Percentiles rank a stretch among this genome's conserved stretches.
Evolutionary conservation across 2,113 vertebrate genomes (phyloP).

Genomic region (Heterotis niloticus): DNA sequence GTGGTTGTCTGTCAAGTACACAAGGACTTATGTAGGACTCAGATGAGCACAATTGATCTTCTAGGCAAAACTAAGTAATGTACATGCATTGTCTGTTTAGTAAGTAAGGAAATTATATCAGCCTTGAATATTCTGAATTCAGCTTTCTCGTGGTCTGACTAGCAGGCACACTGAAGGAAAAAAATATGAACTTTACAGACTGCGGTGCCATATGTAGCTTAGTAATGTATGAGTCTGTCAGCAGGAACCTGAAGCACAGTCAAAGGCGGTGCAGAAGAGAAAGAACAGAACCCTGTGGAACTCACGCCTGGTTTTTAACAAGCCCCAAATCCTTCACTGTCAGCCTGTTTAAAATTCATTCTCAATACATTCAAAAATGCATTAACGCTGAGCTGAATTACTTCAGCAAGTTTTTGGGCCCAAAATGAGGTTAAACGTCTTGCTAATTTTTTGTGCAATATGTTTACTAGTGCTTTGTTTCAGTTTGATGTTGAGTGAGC

Average conservation of each 20-base stretch:
- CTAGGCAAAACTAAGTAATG: too few relatives aligned
- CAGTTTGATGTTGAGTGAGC: neutral
- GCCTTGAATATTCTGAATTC: neutral
- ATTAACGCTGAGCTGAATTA: constrained; percentile 15
- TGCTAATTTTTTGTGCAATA: neutral
- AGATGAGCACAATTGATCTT: neutral
- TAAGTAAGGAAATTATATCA: neutral
- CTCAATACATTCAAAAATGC: constrained; percentile 16
- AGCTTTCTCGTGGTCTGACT: neutral
- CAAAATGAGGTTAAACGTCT: constrained; percentile 1
- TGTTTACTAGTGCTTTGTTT: constrained; percentile 10
- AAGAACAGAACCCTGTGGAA: neutral
- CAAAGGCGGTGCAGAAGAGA: constrained; percentile 8
- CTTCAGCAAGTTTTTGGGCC: constrained; percentile 2
- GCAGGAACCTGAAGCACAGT: neutral
- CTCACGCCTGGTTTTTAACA: constrained; percentile 16
- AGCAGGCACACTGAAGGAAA: neutral
- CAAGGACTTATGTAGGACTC: neutral
- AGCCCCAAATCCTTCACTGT: neutral
- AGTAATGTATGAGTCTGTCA: neutral
- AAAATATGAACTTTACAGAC: neutral
- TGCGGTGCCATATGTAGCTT: neutral
- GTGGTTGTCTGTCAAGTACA: neutral
- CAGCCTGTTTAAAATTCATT: neutral
- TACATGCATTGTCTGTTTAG: neutral